phyloP scores from a whole-genome alignment of 2,888 invertebrate species.

The Apamea epomidion region DNA sequence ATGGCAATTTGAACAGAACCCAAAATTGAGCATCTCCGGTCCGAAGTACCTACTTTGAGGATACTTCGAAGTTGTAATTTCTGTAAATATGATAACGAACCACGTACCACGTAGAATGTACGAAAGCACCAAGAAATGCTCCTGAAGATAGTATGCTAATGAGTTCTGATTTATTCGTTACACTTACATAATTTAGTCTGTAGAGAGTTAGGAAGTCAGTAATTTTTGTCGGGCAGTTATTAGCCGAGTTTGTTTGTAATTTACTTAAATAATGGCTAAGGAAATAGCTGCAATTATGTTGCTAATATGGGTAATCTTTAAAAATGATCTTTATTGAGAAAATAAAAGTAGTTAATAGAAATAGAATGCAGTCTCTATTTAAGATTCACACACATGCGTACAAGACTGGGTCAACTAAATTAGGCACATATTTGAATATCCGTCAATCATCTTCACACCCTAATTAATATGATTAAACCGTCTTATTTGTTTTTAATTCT shows the following conservation, averaged over 20 bases:
- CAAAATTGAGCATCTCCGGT: conserved; percentile 78
- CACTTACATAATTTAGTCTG: conserved; percentile 48
- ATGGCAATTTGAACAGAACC: conserved; percentile 76
- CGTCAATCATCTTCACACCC: conserved; percentile 35
- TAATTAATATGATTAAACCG: conserved; percentile 33
- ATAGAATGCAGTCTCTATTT: not conserved
- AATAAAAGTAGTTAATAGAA: not conserved
- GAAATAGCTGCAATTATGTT: conserved; percentile 21
- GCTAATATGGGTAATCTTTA: conserved; percentile 16
- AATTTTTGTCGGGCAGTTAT: conserved; percentile 27
- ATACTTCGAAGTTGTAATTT: conserved; percentile 69
- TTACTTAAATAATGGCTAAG: conserved; percentile 25
- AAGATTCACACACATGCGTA: not conserved
- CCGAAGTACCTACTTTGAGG: conserved; percentile 42
- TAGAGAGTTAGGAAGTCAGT: conserved; percentile 48
- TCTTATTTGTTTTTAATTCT: conserved; percentile 50
- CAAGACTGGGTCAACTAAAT: conserved; percentile 34
- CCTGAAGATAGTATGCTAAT: conserved; percentile 43
- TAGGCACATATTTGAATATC: conserved; percentile 34
- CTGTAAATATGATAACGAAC: conserved; percentile 58
- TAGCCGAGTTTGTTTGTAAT: conserved; percentile 37
- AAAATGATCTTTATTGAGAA: conserved; percentile 18
- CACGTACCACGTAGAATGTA: conserved; percentile 31
- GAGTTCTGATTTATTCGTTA: conserved; percentile 37
- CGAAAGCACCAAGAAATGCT: conserved; percentile 30